phyloP scores from a whole-genome alignment of 64 coral and sea anemone species.

The Montipora capricornis region DNA sequence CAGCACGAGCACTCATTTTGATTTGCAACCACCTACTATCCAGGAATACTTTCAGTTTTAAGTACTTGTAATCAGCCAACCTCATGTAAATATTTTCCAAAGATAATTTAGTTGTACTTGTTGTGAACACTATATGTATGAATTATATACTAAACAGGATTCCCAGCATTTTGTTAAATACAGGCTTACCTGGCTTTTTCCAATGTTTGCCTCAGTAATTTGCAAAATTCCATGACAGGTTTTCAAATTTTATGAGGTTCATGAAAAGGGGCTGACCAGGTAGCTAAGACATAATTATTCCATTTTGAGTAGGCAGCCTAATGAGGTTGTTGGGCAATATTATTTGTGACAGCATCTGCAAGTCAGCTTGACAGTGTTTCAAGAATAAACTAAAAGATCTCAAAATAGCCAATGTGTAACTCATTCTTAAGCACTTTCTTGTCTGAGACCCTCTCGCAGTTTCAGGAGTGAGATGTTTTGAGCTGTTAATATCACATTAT shows the following conservation, averaged over 20 bases:
- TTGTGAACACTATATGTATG: neutral
- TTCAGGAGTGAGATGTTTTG: too few species aligned
- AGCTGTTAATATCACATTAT: too few species aligned
- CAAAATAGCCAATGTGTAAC: too few species aligned
- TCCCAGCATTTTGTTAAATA: neutral
- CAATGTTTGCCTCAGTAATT: neutral
- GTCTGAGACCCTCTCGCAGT: too few species aligned
- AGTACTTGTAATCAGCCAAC: neutral
- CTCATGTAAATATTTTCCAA: neutral
- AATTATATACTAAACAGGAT: neutral
- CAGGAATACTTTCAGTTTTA: constrained; percentile 50
- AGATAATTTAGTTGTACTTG: neutral
- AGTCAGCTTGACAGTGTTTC: too few species aligned
- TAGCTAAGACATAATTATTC: neutral
- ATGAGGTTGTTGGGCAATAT: neutral
- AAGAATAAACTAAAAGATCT: too few species aligned
- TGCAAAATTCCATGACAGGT: neutral
- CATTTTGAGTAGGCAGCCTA: neutral
- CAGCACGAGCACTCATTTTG: constrained; percentile 40
- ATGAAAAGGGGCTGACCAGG: neutral
- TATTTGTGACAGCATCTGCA: too few species aligned
- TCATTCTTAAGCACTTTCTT: too few species aligned
- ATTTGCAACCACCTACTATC: constrained; percentile 25
- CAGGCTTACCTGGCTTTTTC: neutral
- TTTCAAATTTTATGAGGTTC: neutral